These are phyloP conservation scores for Malacosoma neustria DNA, from an alignment of 2,888 invertebrate genomes.

Conservation along the genomic window DNA sequence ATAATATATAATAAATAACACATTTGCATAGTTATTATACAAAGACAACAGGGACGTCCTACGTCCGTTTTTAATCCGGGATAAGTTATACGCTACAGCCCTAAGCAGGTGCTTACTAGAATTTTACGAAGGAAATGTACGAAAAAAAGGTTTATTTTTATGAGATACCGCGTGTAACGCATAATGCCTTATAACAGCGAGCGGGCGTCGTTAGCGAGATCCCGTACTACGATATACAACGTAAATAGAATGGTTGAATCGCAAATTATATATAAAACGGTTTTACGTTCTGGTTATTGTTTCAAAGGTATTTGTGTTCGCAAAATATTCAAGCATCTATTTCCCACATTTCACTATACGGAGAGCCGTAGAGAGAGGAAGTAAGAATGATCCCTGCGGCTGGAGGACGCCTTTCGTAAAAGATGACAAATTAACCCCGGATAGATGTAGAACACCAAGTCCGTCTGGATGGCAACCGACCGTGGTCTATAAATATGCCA, in stretches of 20 bases:
- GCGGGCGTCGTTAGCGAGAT: slow-evolving; percentile 29
- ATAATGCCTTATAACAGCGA: slow-evolving; percentile 25
- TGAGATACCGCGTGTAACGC: slow-evolving; percentile 18
- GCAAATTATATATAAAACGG: background rate
- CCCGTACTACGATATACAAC: slow-evolving; percentile 24
- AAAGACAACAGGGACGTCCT: too few species aligned
- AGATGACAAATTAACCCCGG: too few species aligned
- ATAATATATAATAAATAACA: too few species aligned
- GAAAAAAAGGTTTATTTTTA: slow-evolving; percentile 20
- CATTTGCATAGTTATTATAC: too few species aligned
- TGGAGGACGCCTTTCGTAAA: too few species aligned
- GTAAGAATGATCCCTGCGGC: too few species aligned
- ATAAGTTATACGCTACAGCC: slow-evolving; percentile 1
- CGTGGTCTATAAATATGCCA: too few species aligned
- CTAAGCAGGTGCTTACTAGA: slow-evolving; percentile 7
- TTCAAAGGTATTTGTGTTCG: background rate
- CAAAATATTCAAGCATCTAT: too few species aligned
- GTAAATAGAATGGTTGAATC: slow-evolving; percentile 23
- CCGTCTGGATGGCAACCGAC: too few species aligned
- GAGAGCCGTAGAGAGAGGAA: too few species aligned
- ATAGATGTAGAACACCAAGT: too few species aligned
- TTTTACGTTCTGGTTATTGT: background rate
- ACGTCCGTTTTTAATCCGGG: slow-evolving; percentile 2
- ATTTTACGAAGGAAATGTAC: slow-evolving; percentile 11
- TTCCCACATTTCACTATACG: too few species aligned